phyloP scores from a whole-genome alignment of 2,797 vertebrate genomes.

The Anguilla marmorata region DNA sequence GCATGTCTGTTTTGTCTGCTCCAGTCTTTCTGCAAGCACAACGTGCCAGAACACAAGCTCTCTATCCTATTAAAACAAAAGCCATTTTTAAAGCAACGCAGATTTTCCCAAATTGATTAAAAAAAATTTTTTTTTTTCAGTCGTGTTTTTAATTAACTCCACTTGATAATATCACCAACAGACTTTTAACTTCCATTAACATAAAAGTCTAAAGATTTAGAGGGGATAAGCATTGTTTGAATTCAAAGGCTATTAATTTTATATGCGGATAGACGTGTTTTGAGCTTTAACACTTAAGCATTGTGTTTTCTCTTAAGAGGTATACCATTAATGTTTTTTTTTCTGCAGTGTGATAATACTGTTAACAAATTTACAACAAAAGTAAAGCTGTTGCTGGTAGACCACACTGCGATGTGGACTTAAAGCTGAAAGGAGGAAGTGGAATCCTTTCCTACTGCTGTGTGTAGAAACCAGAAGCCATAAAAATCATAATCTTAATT shows the following conservation, averaged over 20 bases:
- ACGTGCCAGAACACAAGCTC: too few relatives aligned
- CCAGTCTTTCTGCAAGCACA: neutral
- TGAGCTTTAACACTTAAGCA: neutral
- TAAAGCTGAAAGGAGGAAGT: neutral
- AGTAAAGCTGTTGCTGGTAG: neutral
- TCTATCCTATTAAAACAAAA: neutral
- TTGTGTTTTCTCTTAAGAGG: neutral
- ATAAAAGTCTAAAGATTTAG: neutral
- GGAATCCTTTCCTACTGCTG: neutral
- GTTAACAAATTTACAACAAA: neutral
- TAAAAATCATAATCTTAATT: too few relatives aligned
- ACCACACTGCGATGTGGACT: neutral
- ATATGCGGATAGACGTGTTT: neutral
- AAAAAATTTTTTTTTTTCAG: too few relatives aligned
- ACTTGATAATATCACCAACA: too few relatives aligned
- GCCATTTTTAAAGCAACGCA: neutral
- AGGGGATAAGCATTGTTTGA: neutral
- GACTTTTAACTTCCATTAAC: neutral
- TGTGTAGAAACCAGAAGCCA: neutral
- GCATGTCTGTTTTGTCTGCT: too few relatives aligned
- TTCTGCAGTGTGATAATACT: neutral
- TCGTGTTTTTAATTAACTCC: neutral
- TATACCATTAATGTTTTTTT: neutral
- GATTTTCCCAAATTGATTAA: too few relatives aligned
- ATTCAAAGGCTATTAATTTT: neutral